These are phyloP conservation scores for Coryphaenoides rupestris DNA, from an alignment of 2,113 vertebrate genomes.

Conservation along the genomic window DNA sequence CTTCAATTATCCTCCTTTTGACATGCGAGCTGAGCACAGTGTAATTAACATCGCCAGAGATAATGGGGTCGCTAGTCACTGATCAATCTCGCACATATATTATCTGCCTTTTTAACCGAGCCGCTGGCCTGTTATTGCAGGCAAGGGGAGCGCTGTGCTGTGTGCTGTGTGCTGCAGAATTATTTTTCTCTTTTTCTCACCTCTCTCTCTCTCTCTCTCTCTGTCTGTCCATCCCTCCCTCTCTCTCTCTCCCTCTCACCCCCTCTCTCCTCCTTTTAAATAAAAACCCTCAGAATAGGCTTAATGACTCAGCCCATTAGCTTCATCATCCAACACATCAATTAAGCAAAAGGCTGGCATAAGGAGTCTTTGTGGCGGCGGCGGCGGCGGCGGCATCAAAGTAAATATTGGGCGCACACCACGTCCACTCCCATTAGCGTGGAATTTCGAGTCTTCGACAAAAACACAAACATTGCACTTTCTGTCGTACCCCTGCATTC, in stretches of 20 bases:
- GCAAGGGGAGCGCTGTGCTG: constrained; percentile 39
- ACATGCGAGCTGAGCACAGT: constrained; percentile 75
- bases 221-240: no score
- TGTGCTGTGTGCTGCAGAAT: no score
- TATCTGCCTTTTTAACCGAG: constrained; percentile 71
- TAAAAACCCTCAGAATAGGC: constrained; percentile 51
- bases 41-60: constrained; percentile 81
- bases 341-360: no score
- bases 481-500: no score
- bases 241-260: constrained; percentile 16
- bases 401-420: no score
- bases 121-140: constrained; percentile 55
- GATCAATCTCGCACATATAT: constrained; percentile 79
- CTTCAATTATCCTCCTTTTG: constrained; percentile 80
- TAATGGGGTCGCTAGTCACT: constrained; percentile 79
- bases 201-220: constrained; percentile 14
- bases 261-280: constrained; percentile 40
- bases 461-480: no score
- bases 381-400: constrained; percentile 3
- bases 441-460: no score
- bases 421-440: no score
- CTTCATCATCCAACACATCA: constrained; percentile 49
- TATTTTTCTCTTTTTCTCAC: constrained; percentile 10
- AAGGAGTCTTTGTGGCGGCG: no score
- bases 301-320: constrained; percentile 59